Base-by-base conservation (phyloP, 1,140 invertebrate genomes). In the Drosophila pectinifera region DNA sequence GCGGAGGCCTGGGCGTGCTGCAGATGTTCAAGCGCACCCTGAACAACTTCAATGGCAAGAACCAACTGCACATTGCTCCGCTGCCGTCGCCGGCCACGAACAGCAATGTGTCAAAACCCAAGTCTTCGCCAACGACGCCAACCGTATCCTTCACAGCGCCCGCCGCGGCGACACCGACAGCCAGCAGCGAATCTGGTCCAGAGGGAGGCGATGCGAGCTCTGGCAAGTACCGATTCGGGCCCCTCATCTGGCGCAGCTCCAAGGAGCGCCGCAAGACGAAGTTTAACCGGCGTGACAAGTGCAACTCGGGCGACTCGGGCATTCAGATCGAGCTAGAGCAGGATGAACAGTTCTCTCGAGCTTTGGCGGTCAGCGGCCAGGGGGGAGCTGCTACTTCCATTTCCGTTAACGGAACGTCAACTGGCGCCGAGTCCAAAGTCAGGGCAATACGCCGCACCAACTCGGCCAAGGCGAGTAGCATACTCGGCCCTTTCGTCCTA, bases 221-320 rank as follows among this genome's bases (percentile, higher is more conserved):
- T 2, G 65, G 68, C 6, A 91, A 79, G 62, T 92, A 92, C 74
- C 80, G 95, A 65, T 95, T 96, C 82, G 95, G 95, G 2, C 95
- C 95, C 31, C 93, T 95, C 16, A 94, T 95, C 39, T 96, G 95
- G 95, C 93, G 95, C 41, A 94, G 94, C 6, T 96, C 95, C 70
- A 95, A 95, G 85, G 95, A 96, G 80, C 93, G 95, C 38, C 95
- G 95, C 77, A 95, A 95, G 80, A 95, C 94, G 42, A 96, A 95
- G 91, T 95, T 95, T 24, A 94, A 95, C 31, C 93, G 95, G 55
- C 95, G 93, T 76, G 94, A 95, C 54, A 96, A 96, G 91, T 96
- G 95, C 90, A 95, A 95, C 91, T 96, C 95, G 76, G 95, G 95
- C 11, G 95, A 96, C 90, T 96, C 95, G 49, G 95, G 95, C 31